Evolutionary conservation across 2,113 vertebrate genomes (phyloP).

Genomic region (Spea multiplicata): DNA sequence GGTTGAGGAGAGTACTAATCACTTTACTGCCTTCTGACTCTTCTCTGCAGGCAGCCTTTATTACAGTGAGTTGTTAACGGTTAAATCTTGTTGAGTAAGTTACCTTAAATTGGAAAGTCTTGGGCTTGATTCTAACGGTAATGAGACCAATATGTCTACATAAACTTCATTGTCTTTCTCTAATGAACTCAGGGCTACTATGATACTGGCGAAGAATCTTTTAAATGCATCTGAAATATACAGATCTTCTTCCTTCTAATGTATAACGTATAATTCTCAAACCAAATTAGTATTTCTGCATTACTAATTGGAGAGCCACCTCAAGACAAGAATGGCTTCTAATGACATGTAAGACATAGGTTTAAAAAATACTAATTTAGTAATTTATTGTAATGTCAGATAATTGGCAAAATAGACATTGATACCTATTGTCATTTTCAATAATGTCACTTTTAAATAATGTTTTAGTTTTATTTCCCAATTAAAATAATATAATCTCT

Average conservation of each 20-base stretch:
- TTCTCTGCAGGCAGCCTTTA: constrained; percentile 43
- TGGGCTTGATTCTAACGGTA: constrained; percentile 41
- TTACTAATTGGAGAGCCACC: constrained; percentile 5
- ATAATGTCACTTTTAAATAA: no score
- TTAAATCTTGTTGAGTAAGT: constrained; percentile 43
- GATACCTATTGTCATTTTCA: no score
- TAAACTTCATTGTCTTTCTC: constrained; percentile 36
- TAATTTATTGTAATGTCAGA: no score
- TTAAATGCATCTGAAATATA: constrained; percentile 6
- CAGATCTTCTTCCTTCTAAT: neutral
- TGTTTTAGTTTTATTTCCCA: no score
- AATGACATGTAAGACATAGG: neutral
- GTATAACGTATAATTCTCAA: neutral
- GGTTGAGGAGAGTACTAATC: constrained; percentile 44
- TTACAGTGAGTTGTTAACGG: constrained; percentile 33
- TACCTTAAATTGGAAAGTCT: constrained; percentile 45
- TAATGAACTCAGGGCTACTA: constrained; percentile 36
- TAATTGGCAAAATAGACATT: no score
- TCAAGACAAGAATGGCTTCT: neutral
- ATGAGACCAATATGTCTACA: constrained; percentile 43
- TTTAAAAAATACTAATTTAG: neutral
- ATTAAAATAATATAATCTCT: no score
- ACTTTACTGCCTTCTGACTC: constrained; percentile 38
- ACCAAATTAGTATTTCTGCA: neutral
- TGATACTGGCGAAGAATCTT: neutral